A percentile compares a stretch with the other conserved stretches of the same genome.
phyloP scores from a whole-genome alignment of 2,797 vertebrate species.

The Saxicola maurus region DNA sequence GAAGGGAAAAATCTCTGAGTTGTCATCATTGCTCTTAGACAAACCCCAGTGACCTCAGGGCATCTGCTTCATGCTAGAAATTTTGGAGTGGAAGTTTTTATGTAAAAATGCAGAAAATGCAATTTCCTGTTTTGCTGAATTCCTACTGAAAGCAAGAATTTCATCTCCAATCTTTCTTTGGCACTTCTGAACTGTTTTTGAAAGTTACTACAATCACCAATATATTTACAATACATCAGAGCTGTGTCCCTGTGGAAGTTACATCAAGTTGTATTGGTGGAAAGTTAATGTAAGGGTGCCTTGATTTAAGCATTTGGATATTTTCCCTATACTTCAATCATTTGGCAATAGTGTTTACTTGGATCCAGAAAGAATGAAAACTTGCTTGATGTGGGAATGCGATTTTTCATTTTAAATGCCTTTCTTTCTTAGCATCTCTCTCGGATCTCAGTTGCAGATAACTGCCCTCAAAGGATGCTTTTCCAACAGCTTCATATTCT shows the following conservation, averaged over 20 bases:
- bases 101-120: background rate
- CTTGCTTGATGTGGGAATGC: background rate
- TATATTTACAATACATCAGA: background rate
- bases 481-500: background rate
- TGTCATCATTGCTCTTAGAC: background rate
- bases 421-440: background rate
- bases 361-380: background rate
- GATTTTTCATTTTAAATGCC: background rate
- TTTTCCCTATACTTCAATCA: background rate
- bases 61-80: background rate
- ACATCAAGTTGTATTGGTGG: background rate
- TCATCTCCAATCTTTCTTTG: background rate
- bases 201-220: background rate
- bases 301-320: background rate
- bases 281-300: background rate
- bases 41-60: background rate
- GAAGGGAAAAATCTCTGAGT: background rate
- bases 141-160: background rate
- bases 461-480: background rate
- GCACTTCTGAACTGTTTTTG: background rate
- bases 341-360: background rate
- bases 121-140: background rate
- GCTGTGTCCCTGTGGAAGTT: background rate
- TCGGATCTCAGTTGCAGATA: background rate
- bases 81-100: background rate